Evolutionary conservation across 2,797 vertebrate species (phyloP).

Genomic region (Monodelphis domestica): DNA sequence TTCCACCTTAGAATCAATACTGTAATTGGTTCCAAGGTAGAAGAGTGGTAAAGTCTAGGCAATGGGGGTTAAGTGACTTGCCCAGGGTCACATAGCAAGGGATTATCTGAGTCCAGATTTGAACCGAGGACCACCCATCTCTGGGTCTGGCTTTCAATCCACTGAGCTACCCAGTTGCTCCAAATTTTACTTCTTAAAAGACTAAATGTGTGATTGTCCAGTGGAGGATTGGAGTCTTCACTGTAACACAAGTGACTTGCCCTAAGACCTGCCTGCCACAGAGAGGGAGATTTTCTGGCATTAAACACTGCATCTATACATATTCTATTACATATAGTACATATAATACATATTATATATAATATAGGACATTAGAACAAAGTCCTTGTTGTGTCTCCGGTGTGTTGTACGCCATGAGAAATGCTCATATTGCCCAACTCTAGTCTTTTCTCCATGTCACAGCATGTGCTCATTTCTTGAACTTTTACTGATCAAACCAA

Average conservation of each 20-base stretch:
- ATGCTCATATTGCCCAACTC: background rate
- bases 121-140: no score
- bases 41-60: no score
- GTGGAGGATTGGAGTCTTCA: background rate
- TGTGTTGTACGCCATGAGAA: background rate
- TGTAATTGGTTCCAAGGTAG: no score
- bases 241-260: background rate
- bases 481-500: background rate
- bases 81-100: no score
- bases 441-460: background rate
- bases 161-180: no score
- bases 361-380: background rate
- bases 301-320: background rate
- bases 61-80: no score
- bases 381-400: background rate
- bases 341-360: no score
- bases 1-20: no score
- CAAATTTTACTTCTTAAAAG: background rate
- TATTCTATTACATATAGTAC: no score
- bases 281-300: background rate
- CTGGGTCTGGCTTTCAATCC: no score
- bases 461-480: background rate
- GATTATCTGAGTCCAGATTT: no score
- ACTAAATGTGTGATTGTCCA: background rate
- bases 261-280: background rate